A percentile compares a stretch with the other conserved stretches of the same genome.
phyloP scores from a whole-genome alignment of 1,140 invertebrate genomes.

The Euborellia annulipes region DNA sequence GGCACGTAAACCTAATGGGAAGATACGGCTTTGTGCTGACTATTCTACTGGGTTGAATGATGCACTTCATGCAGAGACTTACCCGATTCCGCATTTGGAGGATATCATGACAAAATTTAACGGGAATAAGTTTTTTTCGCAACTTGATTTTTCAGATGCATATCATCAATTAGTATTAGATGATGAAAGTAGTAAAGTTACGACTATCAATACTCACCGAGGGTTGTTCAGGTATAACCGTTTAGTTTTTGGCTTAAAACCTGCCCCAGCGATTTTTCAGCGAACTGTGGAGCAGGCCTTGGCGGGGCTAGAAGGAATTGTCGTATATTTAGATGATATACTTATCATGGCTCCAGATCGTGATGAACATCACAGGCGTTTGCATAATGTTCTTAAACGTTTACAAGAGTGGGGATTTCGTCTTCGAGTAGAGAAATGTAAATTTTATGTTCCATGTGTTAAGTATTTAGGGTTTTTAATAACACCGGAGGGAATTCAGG shows the following conservation, averaged over 20 bases:
- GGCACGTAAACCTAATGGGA: conserved; percentile 28
- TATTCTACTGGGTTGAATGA: conserved; percentile 22
- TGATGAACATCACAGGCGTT: conserved; percentile 13
- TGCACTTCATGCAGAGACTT: conserved; percentile 10
- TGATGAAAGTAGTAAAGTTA: conserved; percentile 7
- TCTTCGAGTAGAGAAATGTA: too few relatives aligned
- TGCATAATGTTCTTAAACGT: conserved; percentile 13
- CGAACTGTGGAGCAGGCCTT: conserved; percentile 22
- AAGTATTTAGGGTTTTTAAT: too few relatives aligned
- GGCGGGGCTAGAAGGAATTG: conserved; percentile 11
- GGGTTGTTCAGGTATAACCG: conserved; percentile 22
- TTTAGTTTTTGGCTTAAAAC: conserved; percentile 24
- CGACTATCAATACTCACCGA: conserved; percentile 18
- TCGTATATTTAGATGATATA: conserved; percentile 20
- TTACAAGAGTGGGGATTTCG: conserved; percentile 12
- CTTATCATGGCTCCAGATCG: conserved; percentile 12
- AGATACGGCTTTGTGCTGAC: conserved; percentile 28
- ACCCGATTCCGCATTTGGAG: conserved; percentile 15
- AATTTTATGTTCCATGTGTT: too few relatives aligned
- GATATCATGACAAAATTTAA: conserved; percentile 13
- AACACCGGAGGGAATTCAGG: too few relatives aligned
- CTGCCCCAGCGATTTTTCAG: conserved; percentile 23
- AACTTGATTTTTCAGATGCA: conserved; percentile 10
- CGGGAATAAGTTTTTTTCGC: conserved; percentile 12
- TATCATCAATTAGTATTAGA: conserved; percentile 2